Base-by-base conservation (phyloP, 2,888 invertebrate genomes). In the Argyresthia goedartella region DNA sequence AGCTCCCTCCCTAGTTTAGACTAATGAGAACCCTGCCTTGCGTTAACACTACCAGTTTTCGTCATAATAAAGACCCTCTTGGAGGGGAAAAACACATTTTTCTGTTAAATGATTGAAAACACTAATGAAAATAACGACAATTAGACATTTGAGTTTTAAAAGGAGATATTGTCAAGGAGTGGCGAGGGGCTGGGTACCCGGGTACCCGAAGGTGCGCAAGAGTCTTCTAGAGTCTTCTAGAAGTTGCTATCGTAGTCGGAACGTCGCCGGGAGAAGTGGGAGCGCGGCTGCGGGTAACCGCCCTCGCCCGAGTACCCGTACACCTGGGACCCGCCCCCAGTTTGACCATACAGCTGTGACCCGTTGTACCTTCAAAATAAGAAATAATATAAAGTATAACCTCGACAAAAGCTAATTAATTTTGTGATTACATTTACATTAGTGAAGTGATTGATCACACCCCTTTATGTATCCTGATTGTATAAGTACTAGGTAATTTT, bases 211-310 rank as follows among this genome's bases (percentile, higher is more conserved):
- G n/a, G 39, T n/a, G 39, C 2, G 36, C 9, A n/a, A n/a, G n/a
- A n/a, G n/a, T n/a, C n/a, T n/a, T 25, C 25, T 25, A 25, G 34
- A 8, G 33, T 34, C 15, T 15, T 49, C 36, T 51, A 93, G 84
- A 94, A 94, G 81, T 93, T 93, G 62, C 92, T 92, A 73, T 94
- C 93, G 74, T 93, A 93, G 71, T 93, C 92, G 41, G 93, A 92
- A 71, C 93, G 89, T 60, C 91, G 85, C 47, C 91, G 81, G 49
- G 89, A 88, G 71, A 89, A 89, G 67, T 88, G 88, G 11, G 89
- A 89, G 55, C 88, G 84, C 52, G 79, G 70, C 65, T 77, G 82
- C 52, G 80, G 71, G 65, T 79, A 76, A 61, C 79, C 70, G 65
- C 78, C 75, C 61, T 86, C 86, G 53, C 82, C 86, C 35, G 81